A percentile compares a stretch with the other conserved stretches of the same genome.
These are phyloP conservation scores for Nycticebus coucang DNA, from an alignment of 2,113 vertebrate species.

Conservation along the genomic window DNA sequence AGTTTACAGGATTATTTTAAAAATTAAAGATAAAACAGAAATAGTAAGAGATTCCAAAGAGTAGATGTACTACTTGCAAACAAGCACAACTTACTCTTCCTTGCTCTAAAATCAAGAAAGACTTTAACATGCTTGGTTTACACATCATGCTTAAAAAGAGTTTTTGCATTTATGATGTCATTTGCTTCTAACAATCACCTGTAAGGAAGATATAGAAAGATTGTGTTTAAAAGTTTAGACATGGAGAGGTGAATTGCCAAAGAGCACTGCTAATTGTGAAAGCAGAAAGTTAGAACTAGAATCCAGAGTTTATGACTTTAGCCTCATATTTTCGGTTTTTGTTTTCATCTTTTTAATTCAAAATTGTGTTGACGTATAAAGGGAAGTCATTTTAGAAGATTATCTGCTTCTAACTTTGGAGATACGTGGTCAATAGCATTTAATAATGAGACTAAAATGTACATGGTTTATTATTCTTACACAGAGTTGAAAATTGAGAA, in stretches of 20 bases:
- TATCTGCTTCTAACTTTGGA: not conserved
- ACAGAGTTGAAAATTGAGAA: not conserved
- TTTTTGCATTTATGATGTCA: not conserved
- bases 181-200: not conserved
- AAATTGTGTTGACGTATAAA: not conserved
- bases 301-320: not conserved
- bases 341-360: not conserved
- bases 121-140: not conserved
- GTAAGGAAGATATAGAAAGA: not conserved
- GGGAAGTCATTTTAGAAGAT: not conserved
- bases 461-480: not conserved
- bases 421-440: not conserved
- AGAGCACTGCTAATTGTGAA: not conserved
- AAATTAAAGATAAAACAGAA: not conserved
- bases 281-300: not conserved
- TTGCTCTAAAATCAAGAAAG: not conserved
- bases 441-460: not conserved
- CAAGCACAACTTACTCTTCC: too few species aligned
- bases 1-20: not conserved
- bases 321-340: not conserved
- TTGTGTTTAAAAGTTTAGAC: not conserved
- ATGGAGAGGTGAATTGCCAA: not conserved
- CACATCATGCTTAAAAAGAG: not conserved
- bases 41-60: not conserved
- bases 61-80: not conserved